Evolutionary conservation across 2,113 vertebrate genomes (phyloP), one percentile per base, ranked within the genome.

Genomic region (Gadus chalcogrammus): DNA sequence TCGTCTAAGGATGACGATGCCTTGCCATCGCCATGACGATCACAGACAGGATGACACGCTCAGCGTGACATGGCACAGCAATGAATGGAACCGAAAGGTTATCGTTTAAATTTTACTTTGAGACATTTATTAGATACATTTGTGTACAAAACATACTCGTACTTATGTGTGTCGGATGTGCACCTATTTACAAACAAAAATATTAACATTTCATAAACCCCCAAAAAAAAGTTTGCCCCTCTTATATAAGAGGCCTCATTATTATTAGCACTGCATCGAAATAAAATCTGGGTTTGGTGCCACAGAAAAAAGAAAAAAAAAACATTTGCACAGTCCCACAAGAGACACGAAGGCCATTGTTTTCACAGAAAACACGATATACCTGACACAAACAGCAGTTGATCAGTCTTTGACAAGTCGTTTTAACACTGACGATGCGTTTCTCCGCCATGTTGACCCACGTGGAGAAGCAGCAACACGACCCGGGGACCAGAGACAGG

Each of bases 291-390:
- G 78, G 61, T 22, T 18, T 8, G 61, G 61, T 22, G 55, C n/a
- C 55, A 58, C 55, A 58, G 55, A 58, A n/a, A 58, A n/a, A 58
- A 17, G 74, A 66, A 70, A 67, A 4, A 38, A 56, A 65, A 38
- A 62, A 42, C 68, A 77, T 83, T 87, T 48, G 77, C 70, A 65
- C 65, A 85, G 91, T 93, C 92, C 91, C 92, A 90, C 84, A 91
- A 92, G 91, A 93, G 91, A 93, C 88, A 64, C 75, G 73, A 79
- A 76, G 76, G 83, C 80, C 75, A 80, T 75, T 76, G 92, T 93
- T 93, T 93, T 93, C 92, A 93, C 90, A 91, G 92, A 93, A 93
- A 93, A 93, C 91, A 81, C 72, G 73, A 53, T 67, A 72, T 56
- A 15, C 52, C 81, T 74, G 81, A 83, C 79, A 77, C 73, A 68